Evolutionary conservation across 2,113 vertebrate species (phyloP), one percentile per base, ranked within the genome.

Genomic region (Corydoras maculifer): DNA sequence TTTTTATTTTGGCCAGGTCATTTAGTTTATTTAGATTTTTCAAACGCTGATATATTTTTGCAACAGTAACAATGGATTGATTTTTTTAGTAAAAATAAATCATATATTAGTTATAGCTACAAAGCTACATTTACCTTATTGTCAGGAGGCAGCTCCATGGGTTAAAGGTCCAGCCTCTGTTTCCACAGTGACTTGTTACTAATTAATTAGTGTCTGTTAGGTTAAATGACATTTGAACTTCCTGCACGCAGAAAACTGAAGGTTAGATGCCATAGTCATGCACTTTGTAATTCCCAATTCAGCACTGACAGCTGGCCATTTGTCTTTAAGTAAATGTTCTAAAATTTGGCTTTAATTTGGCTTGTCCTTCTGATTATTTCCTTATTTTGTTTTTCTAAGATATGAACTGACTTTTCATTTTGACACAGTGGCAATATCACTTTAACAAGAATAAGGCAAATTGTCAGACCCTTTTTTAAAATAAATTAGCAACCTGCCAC

Each of bases 191-290:
- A 51, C 48, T 30, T 50, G 1, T 13, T 66, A 51, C 51, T 67
- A 53, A 67, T 32, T 67, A 55, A 35, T 55, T 67, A 29, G 5
- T 35, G 11, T 50, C 65, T 11, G 51, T 7, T 29, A 55, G 64
- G 64, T 66, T 32, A 14, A 50, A 66, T 11, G 64, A 30, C 64
- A 54, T 32, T 10, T 66, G 51, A 67, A 67, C 51, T 67, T 67
- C 65, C 51, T 55, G 65, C 54, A 55, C 65, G 54, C 7, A 32
- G 65, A 67, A 53, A 67, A 67, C 25, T 67, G 51, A 18, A 35
- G 65, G 51, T 55, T 55, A n/a, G 55, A 51, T 18, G 29, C 62
- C 8, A 49, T 5, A 13, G 2, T 25, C 11, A 43, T 49, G 35
- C 35, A 6, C 62, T 12, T 51, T 15, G 62, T 13, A 50, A 43